These are phyloP conservation scores for Xerus inauris DNA, from an alignment of 2,113 vertebrate species.

Conservation along the genomic window DNA sequence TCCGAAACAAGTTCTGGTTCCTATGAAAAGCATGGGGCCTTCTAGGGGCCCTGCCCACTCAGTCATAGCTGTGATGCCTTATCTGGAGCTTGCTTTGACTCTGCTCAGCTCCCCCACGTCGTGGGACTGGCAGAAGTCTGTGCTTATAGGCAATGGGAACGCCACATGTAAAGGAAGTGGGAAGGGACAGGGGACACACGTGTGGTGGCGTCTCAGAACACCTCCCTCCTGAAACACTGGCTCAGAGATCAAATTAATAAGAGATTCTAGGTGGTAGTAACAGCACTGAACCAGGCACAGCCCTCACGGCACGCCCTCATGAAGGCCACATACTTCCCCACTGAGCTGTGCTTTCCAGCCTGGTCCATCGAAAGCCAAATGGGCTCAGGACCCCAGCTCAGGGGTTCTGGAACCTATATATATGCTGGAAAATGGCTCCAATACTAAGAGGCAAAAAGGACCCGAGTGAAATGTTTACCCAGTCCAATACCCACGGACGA, in stretches of 20 bases:
- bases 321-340: background rate
- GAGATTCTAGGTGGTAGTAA: background rate
- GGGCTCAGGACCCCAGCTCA: background rate
- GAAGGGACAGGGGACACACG: fast-evolving
- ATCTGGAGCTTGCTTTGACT: background rate
- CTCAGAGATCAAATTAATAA: background rate
- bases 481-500: background rate
- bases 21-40: background rate
- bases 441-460: background rate
- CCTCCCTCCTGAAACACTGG: background rate
- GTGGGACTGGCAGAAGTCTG: background rate
- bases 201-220: background rate
- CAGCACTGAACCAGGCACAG: background rate
- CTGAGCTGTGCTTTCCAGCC: background rate
- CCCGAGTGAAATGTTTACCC: background rate
- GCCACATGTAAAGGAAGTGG: background rate
- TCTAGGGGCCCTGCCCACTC: background rate
- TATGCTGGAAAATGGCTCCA: background rate
- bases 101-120: background rate
- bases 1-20: background rate
- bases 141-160: background rate
- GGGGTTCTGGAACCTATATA: background rate
- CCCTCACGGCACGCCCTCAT: background rate
- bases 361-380: background rate
- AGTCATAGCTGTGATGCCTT: background rate